Evolutionary conservation across 2,888 invertebrate species (phyloP).

Genomic region (Cataglyphis livida): DNA sequence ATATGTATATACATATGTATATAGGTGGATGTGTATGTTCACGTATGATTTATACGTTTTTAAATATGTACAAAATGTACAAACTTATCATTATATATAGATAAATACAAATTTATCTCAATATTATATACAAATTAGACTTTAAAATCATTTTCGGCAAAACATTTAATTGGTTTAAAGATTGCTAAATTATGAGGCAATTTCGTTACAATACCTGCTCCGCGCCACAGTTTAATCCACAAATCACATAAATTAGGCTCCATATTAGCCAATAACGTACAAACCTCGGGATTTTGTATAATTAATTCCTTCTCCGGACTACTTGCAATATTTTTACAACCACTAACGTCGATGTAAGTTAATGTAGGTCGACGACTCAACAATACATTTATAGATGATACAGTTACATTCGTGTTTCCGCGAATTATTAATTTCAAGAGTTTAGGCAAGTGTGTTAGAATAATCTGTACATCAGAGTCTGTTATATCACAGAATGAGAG

Average conservation of each 20-base stretch:
- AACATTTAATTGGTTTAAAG: constrained; percentile 73
- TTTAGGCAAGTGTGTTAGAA: constrained; percentile 77
- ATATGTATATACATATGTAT: no score
- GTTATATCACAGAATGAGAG: constrained; percentile 78
- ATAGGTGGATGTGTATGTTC: no score
- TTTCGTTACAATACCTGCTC: constrained; percentile 70
- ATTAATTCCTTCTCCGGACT: constrained; percentile 71
- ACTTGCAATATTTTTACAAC: constrained; percentile 75
- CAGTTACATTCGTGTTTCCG: constrained; percentile 78
- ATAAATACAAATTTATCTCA: background rate
- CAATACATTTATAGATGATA: constrained; percentile 72
- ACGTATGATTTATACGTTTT: no score
- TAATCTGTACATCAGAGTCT: constrained; percentile 77
- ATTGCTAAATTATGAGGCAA: constrained; percentile 78
- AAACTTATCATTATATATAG: background rate
- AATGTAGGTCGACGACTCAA: constrained; percentile 79
- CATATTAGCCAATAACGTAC: constrained; percentile 79
- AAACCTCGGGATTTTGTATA: constrained; percentile 77
- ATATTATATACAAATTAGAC: background rate
- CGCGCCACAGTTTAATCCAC: constrained; percentile 81
- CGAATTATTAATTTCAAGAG: constrained; percentile 77
- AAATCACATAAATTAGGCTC: constrained; percentile 68
- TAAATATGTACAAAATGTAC: background rate
- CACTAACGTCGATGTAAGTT: constrained; percentile 77
- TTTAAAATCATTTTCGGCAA: background rate